These are phyloP conservation scores for Ephialtes manifestator DNA, from an alignment of 2,888 invertebrate genomes.

Conservation along the genomic window DNA sequence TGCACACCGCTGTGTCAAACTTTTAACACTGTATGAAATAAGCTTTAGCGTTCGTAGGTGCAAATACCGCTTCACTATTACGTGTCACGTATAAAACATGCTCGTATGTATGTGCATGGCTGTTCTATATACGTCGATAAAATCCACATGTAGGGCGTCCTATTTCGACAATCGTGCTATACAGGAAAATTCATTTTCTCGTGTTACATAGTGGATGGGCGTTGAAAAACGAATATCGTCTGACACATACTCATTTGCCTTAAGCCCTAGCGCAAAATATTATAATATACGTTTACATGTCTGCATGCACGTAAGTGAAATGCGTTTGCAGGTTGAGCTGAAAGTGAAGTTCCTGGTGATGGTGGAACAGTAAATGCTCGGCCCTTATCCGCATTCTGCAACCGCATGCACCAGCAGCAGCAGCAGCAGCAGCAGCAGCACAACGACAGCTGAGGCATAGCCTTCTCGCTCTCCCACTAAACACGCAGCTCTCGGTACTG, in stretches of 20 bases:
- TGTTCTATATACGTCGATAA: background rate
- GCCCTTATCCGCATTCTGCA: conserved; percentile 49
- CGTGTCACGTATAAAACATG: background rate
- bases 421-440: conserved; percentile 18
- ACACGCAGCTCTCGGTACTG: conserved; percentile 22
- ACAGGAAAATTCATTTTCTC: background rate
- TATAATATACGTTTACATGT: conserved; percentile 4
- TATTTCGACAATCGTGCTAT: conserved; percentile 17
- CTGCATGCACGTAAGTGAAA: conserved; percentile 19
- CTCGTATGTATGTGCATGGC: background rate
- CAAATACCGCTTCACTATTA: background rate
- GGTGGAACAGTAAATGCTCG: conserved; percentile 36
- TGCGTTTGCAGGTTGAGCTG: conserved; percentile 24
- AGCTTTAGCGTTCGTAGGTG: background rate
- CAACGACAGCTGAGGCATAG: conserved; percentile 4
- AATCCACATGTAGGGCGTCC: background rate
- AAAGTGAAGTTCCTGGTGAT: conserved; percentile 8
- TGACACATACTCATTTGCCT: conserved; percentile 13
- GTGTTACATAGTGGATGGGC: background rate
- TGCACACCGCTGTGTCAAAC: background rate
- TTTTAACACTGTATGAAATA: conserved; percentile 6
- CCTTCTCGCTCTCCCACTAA: conserved; percentile 27
- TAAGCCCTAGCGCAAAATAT: conserved; percentile 9
- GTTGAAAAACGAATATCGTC: background rate
- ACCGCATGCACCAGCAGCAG: conserved; percentile 35